Percentiles rank a stretch among this genome's conserved stretches.
These are phyloP conservation scores for Pelecanus crispus DNA, from an alignment of 2,113 vertebrate genomes.

Conservation along the genomic window DNA sequence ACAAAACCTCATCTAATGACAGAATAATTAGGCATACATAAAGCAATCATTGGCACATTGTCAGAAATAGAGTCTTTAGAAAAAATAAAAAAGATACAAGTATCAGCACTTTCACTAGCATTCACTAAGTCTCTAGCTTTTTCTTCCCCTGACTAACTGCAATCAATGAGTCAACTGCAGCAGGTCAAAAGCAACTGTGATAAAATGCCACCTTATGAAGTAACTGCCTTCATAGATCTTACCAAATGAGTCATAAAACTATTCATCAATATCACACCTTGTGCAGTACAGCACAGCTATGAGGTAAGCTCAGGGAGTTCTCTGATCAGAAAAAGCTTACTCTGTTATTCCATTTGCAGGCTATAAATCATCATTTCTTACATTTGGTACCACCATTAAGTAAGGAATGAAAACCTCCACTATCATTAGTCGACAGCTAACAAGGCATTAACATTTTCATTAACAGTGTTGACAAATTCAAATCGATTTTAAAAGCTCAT, in stretches of 20 bases:
- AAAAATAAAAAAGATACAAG: not conserved
- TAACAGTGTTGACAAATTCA: not conserved
- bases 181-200: conserved; percentile 47
- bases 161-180: conserved; percentile 63
- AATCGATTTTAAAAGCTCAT: not conserved
- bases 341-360: not conserved
- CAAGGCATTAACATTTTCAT: conserved; percentile 40
- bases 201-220: conserved; percentile 67
- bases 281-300: not conserved
- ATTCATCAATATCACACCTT: conserved; percentile 57
- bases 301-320: not conserved
- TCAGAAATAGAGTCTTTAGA: not conserved
- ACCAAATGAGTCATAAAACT: conserved; percentile 64
- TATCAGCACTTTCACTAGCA: conserved; percentile 5
- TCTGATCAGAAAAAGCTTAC: conserved; percentile 38
- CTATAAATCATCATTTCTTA: conserved; percentile 48
- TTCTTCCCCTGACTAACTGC: conserved; percentile 3
- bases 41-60: not conserved
- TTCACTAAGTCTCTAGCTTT: not conserved
- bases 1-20: conserved; percentile 3
- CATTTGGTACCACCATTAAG: not conserved
- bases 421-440: conserved; percentile 24
- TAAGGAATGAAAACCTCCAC: not conserved
- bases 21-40: conserved; percentile 33
- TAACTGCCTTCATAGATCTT: conserved; percentile 65